Conservation (phyloP, 2,888 invertebrate genomes). For the Drosophila cognata region DNA sequence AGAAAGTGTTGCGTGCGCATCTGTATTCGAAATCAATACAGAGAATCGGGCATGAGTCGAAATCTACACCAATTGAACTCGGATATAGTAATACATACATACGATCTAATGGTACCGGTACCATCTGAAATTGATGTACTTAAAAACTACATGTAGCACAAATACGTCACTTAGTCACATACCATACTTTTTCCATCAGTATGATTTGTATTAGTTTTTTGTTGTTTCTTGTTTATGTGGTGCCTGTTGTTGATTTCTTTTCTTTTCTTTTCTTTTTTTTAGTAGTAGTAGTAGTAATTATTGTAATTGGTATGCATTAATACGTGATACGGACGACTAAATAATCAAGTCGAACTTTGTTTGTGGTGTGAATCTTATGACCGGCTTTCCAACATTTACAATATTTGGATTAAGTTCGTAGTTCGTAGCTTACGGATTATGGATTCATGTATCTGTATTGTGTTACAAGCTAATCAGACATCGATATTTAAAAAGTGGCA, state of each 20-base stretch:
- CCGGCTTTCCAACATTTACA: conserved; percentile 56
- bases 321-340: conserved; percentile 56
- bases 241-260: conserved; percentile 27
- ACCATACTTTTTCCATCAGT: conserved; percentile 20
- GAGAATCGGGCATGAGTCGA: conserved; percentile 20
- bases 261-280: conserved; percentile 52
- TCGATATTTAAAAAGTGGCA: conserved; percentile 81
- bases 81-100: conserved; percentile 44
- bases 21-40: conserved; percentile 33
- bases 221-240: conserved; percentile 14
- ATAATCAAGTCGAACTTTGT: conserved; percentile 30
- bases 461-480: conserved; percentile 79
- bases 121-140: conserved; percentile 44
- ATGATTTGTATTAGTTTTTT: conserved; percentile 27
- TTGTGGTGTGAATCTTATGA: conserved; percentile 46
- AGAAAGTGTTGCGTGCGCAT: conserved; percentile 68
- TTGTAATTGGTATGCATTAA: conserved; percentile 70
- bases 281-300: conserved; percentile 62
- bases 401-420: conserved; percentile 70
- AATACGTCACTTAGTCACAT: conserved; percentile 47
- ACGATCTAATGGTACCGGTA: conserved; percentile 31
- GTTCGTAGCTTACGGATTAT: conserved; percentile 52
- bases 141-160: conserved; percentile 60
- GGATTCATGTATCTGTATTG: conserved; percentile 42
- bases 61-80: conserved; percentile 45